phyloP scores from a whole-genome alignment of 2,888 invertebrate species.

The Drosophila quinaria region DNA sequence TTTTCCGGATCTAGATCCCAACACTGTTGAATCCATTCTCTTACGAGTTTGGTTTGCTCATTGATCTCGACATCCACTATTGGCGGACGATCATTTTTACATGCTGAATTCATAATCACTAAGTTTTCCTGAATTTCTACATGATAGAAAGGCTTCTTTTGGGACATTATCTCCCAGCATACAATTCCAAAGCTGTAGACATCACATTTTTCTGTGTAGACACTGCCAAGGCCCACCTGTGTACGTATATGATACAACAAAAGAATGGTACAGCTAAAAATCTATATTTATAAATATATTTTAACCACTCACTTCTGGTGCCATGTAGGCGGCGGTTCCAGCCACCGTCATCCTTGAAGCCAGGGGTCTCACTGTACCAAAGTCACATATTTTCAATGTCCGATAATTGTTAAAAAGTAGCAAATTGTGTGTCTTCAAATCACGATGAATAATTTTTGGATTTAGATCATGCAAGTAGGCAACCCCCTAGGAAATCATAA shows the following conservation, averaged over 20 bases:
- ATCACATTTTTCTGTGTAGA: constrained; percentile 37
- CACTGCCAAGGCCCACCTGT: neutral
- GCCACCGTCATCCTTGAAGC: neutral
- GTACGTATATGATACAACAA: too few relatives aligned
- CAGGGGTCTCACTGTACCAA: constrained; percentile 29
- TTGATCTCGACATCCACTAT: neutral
- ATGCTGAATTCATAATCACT: neutral
- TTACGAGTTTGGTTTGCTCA: neutral
- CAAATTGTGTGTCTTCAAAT: constrained; percentile 47
- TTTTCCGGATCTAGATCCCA: constrained; percentile 29
- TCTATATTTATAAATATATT: too few relatives aligned
- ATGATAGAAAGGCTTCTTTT: constrained; percentile 7
- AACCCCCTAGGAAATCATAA: constrained; percentile 26
- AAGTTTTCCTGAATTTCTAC: rapidly evolving
- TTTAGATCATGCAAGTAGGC: constrained; percentile 37
- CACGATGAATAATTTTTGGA: constrained; percentile 46
- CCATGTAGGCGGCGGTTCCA: constrained; percentile 45
- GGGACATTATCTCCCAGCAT: constrained; percentile 48
- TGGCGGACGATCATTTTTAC: constrained; percentile 1
- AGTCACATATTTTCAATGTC: constrained; percentile 52
- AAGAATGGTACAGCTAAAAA: too few relatives aligned
- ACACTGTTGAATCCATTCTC: constrained; percentile 15
- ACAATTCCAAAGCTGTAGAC: constrained; percentile 50
- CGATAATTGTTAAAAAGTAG: constrained; percentile 4
- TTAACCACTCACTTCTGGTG: constrained; percentile 45